Evolutionary conservation across 2,888 invertebrate genomes (phyloP).

Genomic region (Tanytarsus gracilentus): DNA sequence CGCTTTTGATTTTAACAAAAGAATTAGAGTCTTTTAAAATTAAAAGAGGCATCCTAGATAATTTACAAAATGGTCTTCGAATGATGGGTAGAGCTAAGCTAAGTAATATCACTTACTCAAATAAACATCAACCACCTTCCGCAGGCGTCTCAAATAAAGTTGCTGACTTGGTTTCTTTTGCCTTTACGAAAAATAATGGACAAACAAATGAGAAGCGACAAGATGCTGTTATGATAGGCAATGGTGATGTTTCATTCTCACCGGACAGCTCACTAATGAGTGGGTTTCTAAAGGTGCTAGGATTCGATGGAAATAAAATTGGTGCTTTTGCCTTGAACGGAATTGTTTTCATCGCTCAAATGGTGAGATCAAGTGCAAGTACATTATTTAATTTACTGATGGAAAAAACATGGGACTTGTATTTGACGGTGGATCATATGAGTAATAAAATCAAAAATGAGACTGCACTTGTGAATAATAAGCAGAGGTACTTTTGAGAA

Average conservation of each 20-base stretch:
- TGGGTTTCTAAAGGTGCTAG: slow-evolving; percentile 59
- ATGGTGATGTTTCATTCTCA: slow-evolving; percentile 35
- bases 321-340: slow-evolving; percentile 76
- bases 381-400: slow-evolving; percentile 5
- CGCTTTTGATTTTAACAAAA: neutral
- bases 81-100: slow-evolving; percentile 15
- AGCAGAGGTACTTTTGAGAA: too few relatives aligned
- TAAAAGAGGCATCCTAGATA: neutral
- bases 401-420: slow-evolving; percentile 9
- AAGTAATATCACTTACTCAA: neutral
- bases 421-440: neutral
- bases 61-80: slow-evolving; percentile 7
- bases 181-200: slow-evolving; percentile 40
- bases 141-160: slow-evolving; percentile 42
- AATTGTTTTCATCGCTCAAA: slow-evolving; percentile 71
- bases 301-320: slow-evolving; percentile 65
- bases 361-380: slow-evolving; percentile 50
- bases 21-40: neutral
- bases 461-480: neutral
- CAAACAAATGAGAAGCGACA: slow-evolving; percentile 32
- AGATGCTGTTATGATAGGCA: slow-evolving; percentile 31
- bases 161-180: slow-evolving; percentile 51
- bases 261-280: slow-evolving; percentile 34
- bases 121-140: neutral
- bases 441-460: slow-evolving; percentile 3